phyloP scores from a whole-genome alignment of 2,113 vertebrate genomes.

The Sinocyclocheilus maitianheensis region DNA sequence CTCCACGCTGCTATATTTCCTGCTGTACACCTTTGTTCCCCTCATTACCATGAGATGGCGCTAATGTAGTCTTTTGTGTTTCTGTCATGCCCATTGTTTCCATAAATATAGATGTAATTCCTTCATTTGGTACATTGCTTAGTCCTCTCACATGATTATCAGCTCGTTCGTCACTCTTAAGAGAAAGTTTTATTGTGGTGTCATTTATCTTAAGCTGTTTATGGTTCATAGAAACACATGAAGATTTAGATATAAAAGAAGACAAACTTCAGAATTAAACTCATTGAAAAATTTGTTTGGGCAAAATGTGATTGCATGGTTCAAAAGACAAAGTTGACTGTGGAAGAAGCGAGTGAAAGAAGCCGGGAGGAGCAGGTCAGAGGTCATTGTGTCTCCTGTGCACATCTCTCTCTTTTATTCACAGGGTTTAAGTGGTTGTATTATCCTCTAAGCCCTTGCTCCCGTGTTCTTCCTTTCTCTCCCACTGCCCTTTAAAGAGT shows the following conservation, averaged over 20 bases:
- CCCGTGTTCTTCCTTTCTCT: slow-evolving; percentile 42
- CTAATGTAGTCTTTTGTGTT: slow-evolving; percentile 43
- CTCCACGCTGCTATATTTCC: background rate
- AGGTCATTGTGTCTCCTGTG: slow-evolving; percentile 48
- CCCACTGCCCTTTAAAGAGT: slow-evolving; percentile 60
- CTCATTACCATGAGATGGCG: slow-evolving; percentile 61
- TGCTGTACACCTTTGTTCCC: slow-evolving; percentile 63
- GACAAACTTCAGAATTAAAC: slow-evolving; percentile 50
- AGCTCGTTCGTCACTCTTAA: background rate
- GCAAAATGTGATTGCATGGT: background rate
- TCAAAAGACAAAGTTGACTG: slow-evolving; percentile 5
- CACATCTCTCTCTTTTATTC: slow-evolving; percentile 40
- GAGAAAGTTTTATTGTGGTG: background rate
- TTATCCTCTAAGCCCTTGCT: slow-evolving; percentile 57
- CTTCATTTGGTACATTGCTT: background rate
- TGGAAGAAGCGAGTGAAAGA: background rate
- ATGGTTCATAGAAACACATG: slow-evolving; percentile 7
- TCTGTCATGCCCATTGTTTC: slow-evolving; percentile 15
- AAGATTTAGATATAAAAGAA: slow-evolving; percentile 17
- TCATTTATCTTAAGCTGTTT: background rate
- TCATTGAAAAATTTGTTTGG: slow-evolving; percentile 32
- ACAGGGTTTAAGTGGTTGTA: slow-evolving; percentile 58
- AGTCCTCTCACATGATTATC: background rate
- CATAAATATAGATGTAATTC: background rate
- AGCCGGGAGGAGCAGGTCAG: slow-evolving; percentile 19